phyloP scores from a whole-genome alignment of 2,797 vertebrate genomes.

The Rhinella marina region DNA sequence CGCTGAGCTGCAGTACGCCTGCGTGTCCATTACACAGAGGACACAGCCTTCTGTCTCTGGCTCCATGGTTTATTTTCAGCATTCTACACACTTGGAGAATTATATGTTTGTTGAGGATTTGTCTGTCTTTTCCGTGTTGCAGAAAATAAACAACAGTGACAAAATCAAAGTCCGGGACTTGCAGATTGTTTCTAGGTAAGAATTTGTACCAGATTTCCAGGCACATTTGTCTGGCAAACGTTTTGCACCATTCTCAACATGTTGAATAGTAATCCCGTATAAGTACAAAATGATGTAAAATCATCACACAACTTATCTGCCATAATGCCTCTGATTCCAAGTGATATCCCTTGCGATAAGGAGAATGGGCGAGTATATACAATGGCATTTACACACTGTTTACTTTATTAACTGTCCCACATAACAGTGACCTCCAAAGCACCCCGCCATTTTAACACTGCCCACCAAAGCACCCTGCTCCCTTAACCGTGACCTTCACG shows the following conservation, averaged over 20 bases:
- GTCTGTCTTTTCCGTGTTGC: constrained; percentile 62
- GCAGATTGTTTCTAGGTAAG: constrained; percentile 93
- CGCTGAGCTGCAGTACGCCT: too few species aligned
- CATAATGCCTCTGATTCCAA: background rate
- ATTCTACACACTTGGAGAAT: background rate
- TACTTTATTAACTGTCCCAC: background rate
- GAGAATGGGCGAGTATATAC: background rate
- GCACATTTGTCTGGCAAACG: background rate
- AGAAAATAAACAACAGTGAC: constrained; percentile 91
- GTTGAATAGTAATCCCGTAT: background rate
- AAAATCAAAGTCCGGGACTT: constrained; percentile 93
- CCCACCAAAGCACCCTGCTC: too few species aligned
- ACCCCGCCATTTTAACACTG: too few species aligned
- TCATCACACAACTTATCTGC: background rate
- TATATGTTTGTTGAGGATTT: background rate
- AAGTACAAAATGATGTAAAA: background rate
- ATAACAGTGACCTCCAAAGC: too few species aligned
- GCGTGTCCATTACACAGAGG: too few species aligned
- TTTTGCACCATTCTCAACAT: background rate
- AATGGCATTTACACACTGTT: background rate
- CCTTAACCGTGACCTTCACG: too few species aligned
- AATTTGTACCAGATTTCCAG: constrained; percentile 14
- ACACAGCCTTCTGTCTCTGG: too few species aligned
- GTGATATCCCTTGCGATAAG: background rate
- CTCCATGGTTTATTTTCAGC: too few species aligned